A percentile compares a stretch with the other conserved stretches of the same genome.
Conservation (phyloP, 1,140 invertebrate species). For the Drosophila tani region DNA sequence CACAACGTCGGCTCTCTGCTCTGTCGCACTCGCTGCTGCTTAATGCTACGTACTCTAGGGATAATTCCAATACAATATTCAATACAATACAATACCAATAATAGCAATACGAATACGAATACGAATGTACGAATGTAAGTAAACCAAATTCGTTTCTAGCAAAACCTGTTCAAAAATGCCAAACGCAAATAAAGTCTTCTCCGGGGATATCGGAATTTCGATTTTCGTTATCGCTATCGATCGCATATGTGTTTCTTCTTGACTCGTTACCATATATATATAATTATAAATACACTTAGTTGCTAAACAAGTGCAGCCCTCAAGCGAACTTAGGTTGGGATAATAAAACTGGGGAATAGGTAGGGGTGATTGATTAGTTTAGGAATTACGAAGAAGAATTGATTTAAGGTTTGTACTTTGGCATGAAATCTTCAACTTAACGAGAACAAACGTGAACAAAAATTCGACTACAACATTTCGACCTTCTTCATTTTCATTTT, state of each 20-base stretch:
- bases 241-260: slow-evolving; percentile 35
- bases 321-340: slow-evolving; percentile 31
- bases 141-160: slow-evolving; percentile 78
- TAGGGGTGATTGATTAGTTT: slow-evolving; percentile 38
- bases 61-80: slow-evolving; percentile 60
- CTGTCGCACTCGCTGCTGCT: slow-evolving; percentile 43
- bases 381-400: slow-evolving; percentile 79
- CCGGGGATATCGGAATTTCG: neutral
- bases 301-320: slow-evolving; percentile 60
- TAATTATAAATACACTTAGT: slow-evolving; percentile 33
- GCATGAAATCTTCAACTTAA: slow-evolving; percentile 80
- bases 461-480: slow-evolving; percentile 81
- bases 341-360: slow-evolving; percentile 15
- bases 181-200: slow-evolving; percentile 47
- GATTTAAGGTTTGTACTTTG: slow-evolving; percentile 81
- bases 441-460: slow-evolving; percentile 83
- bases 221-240: slow-evolving; percentile 7
- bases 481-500: slow-evolving; percentile 20
- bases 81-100: slow-evolving; percentile 56
- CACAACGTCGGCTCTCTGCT: slow-evolving; percentile 55
- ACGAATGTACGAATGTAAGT: slow-evolving; percentile 33
- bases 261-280: slow-evolving; percentile 11
- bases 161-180: slow-evolving; percentile 67
- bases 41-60: slow-evolving; percentile 59
- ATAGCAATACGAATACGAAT: slow-evolving; percentile 46